These are phyloP conservation scores for Parapristionchus giblindavisi DNA, from an alignment of 2,888 invertebrate genomes.

Conservation along the genomic window DNA sequence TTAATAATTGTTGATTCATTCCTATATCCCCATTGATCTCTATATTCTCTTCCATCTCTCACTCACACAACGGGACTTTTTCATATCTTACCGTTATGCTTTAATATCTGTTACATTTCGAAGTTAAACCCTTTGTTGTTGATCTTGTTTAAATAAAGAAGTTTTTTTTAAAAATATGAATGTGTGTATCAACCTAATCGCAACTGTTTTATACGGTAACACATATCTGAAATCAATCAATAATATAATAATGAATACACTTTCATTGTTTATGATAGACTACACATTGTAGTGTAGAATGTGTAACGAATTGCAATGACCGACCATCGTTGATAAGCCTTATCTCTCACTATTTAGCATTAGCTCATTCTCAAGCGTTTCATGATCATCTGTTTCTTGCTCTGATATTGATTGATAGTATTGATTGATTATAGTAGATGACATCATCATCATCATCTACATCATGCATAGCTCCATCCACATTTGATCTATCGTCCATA, in stretches of 20 bases:
- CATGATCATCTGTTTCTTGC: too few species aligned
- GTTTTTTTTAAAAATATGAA: neutral
- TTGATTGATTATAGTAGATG: neutral
- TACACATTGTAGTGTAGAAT: constrained; percentile 2
- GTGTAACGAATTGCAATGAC: neutral
- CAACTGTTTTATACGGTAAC: neutral
- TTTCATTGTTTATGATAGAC: neutral
- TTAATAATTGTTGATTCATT: constrained; percentile 2
- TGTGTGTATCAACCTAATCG: neutral
- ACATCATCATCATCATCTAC: neutral
- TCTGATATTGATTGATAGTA: neutral
- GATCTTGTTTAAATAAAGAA: neutral
- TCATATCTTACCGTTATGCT: neutral
- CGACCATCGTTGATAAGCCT: neutral
- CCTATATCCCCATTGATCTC: neutral
- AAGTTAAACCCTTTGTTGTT: neutral
- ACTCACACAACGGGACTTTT: neutral
- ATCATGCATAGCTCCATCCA: neutral
- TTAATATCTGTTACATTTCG: neutral
- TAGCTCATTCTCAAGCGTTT: neutral
- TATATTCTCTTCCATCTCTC: neutral
- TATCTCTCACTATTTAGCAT: neutral
- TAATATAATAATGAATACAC: neutral
- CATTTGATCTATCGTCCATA: constrained; percentile 72
- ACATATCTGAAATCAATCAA: neutral